A percentile compares a stretch with the other conserved stretches of the same genome.
phyloP scores from a whole-genome alignment of 2,888 invertebrate genomes.

The Hyppa rectilinea region DNA sequence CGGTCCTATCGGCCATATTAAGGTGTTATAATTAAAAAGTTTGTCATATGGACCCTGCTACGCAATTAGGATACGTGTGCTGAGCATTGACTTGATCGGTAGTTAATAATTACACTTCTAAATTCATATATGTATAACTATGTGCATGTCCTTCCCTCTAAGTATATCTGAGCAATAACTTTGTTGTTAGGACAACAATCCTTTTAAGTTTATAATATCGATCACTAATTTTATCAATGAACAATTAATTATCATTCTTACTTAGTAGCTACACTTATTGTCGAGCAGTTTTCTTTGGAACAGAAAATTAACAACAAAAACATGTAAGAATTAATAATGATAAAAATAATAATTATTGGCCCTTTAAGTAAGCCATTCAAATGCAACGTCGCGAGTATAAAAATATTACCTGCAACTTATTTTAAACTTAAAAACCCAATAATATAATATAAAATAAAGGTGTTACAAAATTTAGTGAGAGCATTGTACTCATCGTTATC shows the following conservation, averaged over 20 bases:
- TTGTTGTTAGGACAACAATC: neutral
- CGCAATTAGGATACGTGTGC: neutral
- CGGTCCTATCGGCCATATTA: neutral
- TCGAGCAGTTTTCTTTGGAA: conserved; percentile 38
- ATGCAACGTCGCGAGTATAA: too few relatives aligned
- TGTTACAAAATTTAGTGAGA: too few relatives aligned
- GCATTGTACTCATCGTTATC: too few relatives aligned
- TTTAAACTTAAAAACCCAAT: too few relatives aligned
- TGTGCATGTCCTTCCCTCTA: neutral
- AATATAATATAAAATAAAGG: too few relatives aligned
- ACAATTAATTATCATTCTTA: conserved; percentile 5
- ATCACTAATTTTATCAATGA: neutral
- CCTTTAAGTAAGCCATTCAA: too few relatives aligned
- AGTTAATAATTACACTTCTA: neutral
- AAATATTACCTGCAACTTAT: too few relatives aligned
- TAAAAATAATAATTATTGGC: too few relatives aligned
- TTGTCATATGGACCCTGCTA: neutral
- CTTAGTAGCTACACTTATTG: conserved; percentile 27
- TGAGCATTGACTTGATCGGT: neutral
- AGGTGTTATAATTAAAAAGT: neutral
- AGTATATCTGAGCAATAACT: neutral
- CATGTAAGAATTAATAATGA: too few relatives aligned
- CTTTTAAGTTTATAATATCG: neutral
- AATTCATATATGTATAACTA: neutral
- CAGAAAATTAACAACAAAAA: too few relatives aligned